phyloP scores from a whole-genome alignment of 2,888 invertebrate genomes.

The Bombylius discolor region DNA sequence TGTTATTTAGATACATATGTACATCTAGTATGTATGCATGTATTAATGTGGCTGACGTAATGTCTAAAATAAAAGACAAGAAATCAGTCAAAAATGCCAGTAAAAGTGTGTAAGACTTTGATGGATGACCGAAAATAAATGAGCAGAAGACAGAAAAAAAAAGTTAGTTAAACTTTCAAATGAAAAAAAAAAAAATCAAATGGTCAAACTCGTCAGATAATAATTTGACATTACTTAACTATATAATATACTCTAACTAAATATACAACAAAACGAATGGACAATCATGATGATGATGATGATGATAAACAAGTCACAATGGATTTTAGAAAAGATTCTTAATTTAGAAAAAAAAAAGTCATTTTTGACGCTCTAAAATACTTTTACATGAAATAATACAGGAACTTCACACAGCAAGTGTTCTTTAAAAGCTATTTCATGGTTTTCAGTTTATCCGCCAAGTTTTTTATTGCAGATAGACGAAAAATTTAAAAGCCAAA shows the following conservation, averaged over 20 bases:
- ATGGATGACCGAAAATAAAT: slow-evolving; percentile 5
- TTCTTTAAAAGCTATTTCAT: background rate
- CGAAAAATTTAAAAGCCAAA: too few species aligned
- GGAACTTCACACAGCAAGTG: background rate
- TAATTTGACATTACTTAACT: too few species aligned
- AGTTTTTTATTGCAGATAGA: background rate
- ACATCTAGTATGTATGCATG: background rate
- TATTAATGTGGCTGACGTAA: background rate
- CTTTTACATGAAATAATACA: background rate
- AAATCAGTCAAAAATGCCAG: slow-evolving; percentile 1
- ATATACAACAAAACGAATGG: too few species aligned
- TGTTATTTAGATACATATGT: too few species aligned
- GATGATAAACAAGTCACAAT: too few species aligned
- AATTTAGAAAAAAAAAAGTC: too few species aligned
- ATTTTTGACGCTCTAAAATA: too few species aligned
- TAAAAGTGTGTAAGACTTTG: slow-evolving; percentile 2
- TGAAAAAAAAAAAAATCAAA: background rate
- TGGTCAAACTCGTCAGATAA: background rate
- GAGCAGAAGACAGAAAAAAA: background rate
- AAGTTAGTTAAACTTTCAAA: background rate
- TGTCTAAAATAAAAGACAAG: background rate
- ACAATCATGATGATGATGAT: too few species aligned
- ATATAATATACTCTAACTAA: too few species aligned
- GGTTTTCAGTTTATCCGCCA: background rate
- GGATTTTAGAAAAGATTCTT: too few species aligned